These are phyloP conservation scores for Drosophila meridionalis DNA, from an alignment of 2,888 invertebrate genomes.

Conservation along the genomic window DNA sequence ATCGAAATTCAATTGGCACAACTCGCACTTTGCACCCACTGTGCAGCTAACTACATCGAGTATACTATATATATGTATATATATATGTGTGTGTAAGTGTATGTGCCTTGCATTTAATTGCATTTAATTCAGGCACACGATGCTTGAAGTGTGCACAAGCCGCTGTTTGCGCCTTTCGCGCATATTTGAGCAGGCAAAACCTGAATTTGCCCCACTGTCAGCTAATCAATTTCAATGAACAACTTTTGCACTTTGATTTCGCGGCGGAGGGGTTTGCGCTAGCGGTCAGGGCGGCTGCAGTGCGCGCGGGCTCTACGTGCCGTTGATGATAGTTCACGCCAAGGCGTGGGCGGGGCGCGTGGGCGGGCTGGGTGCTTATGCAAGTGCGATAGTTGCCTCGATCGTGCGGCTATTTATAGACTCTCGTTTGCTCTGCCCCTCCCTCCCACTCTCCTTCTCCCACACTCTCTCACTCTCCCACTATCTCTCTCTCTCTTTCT, in stretches of 20 bases:
- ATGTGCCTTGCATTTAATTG: conserved; percentile 48
- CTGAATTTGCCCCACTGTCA: conserved; percentile 11
- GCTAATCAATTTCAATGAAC: conserved; percentile 66
- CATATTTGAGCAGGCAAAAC: background rate
- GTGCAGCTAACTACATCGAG: background rate
- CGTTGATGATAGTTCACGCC: background rate
- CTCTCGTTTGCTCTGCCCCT: background rate
- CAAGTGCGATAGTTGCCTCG: conserved; percentile 15
- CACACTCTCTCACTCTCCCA: background rate
- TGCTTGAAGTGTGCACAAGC: background rate
- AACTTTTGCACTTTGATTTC: conserved; percentile 54
- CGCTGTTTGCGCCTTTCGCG: background rate
- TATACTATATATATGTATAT: background rate
- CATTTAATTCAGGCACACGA: conserved; percentile 38
- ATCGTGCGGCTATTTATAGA: conserved; percentile 37
- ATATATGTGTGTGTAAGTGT: background rate
- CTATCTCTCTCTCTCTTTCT: background rate
- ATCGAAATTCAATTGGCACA: conserved; percentile 34
- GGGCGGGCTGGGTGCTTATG: conserved; percentile 22
- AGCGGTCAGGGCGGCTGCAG: background rate
- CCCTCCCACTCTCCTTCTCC: background rate
- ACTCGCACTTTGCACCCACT: conserved; percentile 53
- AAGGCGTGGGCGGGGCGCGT: background rate
- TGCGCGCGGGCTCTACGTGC: background rate
- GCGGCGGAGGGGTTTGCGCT: background rate